Conservation (phyloP, 2,113 vertebrate species). For the Upupa epops region DNA sequence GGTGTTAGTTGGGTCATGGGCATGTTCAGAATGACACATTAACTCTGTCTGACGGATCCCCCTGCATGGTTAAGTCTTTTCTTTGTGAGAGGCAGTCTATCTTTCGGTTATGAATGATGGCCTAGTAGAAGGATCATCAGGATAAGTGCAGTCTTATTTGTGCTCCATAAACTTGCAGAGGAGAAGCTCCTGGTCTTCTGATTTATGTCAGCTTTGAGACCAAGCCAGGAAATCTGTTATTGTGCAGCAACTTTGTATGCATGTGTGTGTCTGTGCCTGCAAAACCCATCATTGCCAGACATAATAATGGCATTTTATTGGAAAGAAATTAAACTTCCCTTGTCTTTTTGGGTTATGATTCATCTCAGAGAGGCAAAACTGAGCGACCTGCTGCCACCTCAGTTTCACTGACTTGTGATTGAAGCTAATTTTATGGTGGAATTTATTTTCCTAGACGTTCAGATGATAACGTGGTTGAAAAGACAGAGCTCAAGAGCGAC, state of each 20-base stretch:
- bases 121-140: neutral
- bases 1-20: neutral
- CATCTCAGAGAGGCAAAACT: neutral
- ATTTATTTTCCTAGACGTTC: neutral
- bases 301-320: neutral
- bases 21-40: neutral
- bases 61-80: neutral
- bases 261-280: neutral
- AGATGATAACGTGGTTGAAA: neutral
- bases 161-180: neutral
- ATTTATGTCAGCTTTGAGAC: neutral
- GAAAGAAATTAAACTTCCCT: neutral
- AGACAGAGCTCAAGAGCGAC: neutral
- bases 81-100: neutral
- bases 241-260: neutral
- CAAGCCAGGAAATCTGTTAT: neutral
- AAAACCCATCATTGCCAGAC: slow-evolving; percentile 3
- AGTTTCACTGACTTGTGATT: neutral
- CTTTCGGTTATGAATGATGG: neutral
- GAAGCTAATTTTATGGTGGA: neutral
- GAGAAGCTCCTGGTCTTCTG: neutral
- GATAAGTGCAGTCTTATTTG: neutral
- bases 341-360: neutral
- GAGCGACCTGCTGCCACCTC: neutral
- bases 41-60: neutral